Percentiles rank a stretch among this genome's conserved stretches.
Conservation (phyloP, 2,888 invertebrate species). For the Coleophora deauratella region DNA sequence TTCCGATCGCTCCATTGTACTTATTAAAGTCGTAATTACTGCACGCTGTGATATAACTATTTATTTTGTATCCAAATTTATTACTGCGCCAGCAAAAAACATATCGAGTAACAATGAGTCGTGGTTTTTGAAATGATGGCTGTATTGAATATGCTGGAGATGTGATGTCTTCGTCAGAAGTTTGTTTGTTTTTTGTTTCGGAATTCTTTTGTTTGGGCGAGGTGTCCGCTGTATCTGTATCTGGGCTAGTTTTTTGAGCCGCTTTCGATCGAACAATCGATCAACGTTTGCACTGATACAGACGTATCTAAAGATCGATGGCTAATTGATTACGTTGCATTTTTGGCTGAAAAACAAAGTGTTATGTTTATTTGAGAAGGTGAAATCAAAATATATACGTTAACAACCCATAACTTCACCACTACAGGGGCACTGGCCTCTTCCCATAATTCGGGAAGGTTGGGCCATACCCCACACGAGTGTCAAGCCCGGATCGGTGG, state of each 20-base stretch:
- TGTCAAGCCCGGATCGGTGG: too few species aligned
- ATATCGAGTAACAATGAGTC: constrained; percentile 39
- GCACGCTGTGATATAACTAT: constrained; percentile 64
- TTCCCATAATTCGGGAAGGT: too few species aligned
- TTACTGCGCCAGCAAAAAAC: constrained; percentile 58
- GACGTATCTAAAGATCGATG: neutral
- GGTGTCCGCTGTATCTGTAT: constrained; percentile 25
- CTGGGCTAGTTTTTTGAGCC: constrained; percentile 19
- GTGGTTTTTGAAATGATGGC: constrained; percentile 7
- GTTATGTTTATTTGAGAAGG: too few species aligned
- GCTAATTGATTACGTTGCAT: neutral
- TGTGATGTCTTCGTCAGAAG: constrained; percentile 15
- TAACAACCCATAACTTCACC: too few species aligned
- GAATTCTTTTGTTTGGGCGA: constrained; percentile 29
- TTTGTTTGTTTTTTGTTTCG: constrained; percentile 29
- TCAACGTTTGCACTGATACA: neutral
- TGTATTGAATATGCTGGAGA: constrained; percentile 1
- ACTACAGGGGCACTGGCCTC: too few species aligned
- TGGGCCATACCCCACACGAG: too few species aligned
- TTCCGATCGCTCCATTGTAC: constrained; percentile 58
- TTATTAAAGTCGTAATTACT: constrained; percentile 70
- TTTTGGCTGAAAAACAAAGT: too few species aligned
- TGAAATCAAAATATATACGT: too few species aligned
- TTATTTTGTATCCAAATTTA: constrained; percentile 66
- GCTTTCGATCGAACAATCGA: too few species aligned